Percentiles rank a stretch among this genome's conserved stretches.
Evolutionary conservation across 2,797 vertebrate species (phyloP).

Genomic region (Cuniculus paca): DNA sequence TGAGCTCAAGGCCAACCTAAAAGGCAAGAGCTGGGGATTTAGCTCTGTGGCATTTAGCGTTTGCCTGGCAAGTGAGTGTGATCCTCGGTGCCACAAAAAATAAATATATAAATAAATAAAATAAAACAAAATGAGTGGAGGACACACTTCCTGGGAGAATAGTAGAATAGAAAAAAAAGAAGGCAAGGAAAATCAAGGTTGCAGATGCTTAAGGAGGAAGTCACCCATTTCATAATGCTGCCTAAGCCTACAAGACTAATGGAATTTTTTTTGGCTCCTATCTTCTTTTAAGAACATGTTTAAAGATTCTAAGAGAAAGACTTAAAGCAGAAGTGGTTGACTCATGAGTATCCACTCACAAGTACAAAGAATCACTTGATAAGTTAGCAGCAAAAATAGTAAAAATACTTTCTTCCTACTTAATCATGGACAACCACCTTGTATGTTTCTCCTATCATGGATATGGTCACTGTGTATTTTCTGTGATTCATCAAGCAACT

Average conservation of each 20-base stretch:
- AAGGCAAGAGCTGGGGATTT: too few species aligned
- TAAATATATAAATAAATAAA: too few species aligned
- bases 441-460: background rate
- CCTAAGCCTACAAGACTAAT: background rate
- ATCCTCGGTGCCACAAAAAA: too few species aligned
- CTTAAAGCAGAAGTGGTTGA: background rate
- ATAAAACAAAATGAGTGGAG: too few species aligned
- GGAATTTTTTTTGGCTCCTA: background rate
- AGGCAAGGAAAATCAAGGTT: background rate
- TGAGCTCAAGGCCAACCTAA: too few species aligned
- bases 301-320: conserved; percentile 45
- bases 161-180: background rate
- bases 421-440: conserved; percentile 11
- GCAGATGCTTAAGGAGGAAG: background rate
- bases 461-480: background rate
- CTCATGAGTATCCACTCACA: background rate
- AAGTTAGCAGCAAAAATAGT: conserved; percentile 18
- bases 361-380: background rate
- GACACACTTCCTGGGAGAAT: background rate
- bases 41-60: too few species aligned
- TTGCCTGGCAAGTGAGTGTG: too few species aligned
- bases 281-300: conserved; percentile 15
- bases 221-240: background rate
- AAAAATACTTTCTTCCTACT: background rate
- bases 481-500: conserved; percentile 50